phyloP scores from a whole-genome alignment of 1,140 invertebrate species.

The Sarcophaga bullata region DNA sequence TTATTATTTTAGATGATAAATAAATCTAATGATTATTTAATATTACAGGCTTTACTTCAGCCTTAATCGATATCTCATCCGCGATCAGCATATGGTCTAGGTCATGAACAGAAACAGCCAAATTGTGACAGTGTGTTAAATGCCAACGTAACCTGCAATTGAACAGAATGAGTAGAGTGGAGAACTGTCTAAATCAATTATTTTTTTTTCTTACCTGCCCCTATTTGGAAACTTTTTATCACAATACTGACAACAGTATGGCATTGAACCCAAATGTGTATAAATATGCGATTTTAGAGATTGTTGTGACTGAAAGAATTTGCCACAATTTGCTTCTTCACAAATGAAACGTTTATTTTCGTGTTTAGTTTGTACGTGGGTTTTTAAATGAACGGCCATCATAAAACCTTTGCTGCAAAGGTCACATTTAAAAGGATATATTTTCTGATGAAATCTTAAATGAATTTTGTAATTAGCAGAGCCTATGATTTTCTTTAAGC shows the following conservation, averaged over 20 bases:
- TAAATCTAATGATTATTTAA: too few species aligned
- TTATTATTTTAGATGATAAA: too few species aligned
- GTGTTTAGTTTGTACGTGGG: conserved; percentile 51
- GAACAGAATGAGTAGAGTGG: neutral
- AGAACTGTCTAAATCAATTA: neutral
- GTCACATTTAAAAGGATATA: conserved; percentile 76
- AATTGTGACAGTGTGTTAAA: conserved; percentile 15
- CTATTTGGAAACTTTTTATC: conserved; percentile 48
- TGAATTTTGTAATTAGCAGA: conserved; percentile 71
- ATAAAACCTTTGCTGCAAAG: conserved; percentile 83
- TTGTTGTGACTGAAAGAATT: conserved; percentile 51
- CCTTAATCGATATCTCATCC: conserved; percentile 31
- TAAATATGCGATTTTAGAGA: conserved; percentile 51
- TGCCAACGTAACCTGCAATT: conserved; percentile 42
- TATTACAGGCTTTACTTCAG: neutral
- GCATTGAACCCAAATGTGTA: conserved; percentile 49
- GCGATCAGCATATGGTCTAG: conserved; percentile 37
- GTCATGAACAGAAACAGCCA: conserved; percentile 14
- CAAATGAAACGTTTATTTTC: conserved; percentile 50
- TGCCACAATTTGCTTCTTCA: conserved; percentile 47
- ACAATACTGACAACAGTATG: conserved; percentile 52
- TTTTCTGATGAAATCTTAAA: conserved; percentile 71
- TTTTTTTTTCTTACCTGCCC: conserved; percentile 48
- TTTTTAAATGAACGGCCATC: conserved; percentile 66
- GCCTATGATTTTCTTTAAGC: conserved; percentile 67